Base-by-base conservation (phyloP, 2,888 invertebrate species). In the Nephrotoma appendiculata region DNA sequence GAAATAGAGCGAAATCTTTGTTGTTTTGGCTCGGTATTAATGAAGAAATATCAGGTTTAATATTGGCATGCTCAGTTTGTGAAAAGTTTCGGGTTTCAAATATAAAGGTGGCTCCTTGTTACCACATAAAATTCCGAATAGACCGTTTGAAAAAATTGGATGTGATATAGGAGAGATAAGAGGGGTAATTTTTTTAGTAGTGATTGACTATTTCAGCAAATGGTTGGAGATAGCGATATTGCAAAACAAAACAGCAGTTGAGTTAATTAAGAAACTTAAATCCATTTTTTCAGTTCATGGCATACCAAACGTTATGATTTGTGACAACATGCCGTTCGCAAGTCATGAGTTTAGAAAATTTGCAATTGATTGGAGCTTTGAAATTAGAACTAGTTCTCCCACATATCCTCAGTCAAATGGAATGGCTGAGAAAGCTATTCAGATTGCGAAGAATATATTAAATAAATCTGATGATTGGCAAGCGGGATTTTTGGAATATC, bases 201-300 rank as follows among this genome's bases (percentile, higher is more conserved):
- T 87, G 9, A 86, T 86, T 5, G 88, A 88, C 71, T 87, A 87
- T 43, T 88, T 84, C 57, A 87, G 87, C 4, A 87, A 88, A 87
- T 88, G 41, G 45, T 42, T 88, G 12, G 88, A 88, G 45, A 84
- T 88, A n/a, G 85, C 57, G 12, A 44, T 9, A 0, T 57, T 88
- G 1, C 9, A 45, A 12, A 86, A 85, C 19, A 86, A 87, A 19
- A 87, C 86, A 41, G 45, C 86, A 43, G 86, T 31, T 19, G 71
- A 84, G 48, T 48, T 88, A 7, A 87, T 88, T 44, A 43, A 7
- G n/a, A 86, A 86, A 44, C n/a, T n/a, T n/a, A n/a, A n/a, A n/a
- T n/a, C n/a, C n/a, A n/a, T n/a, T n/a, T n/a, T n/a, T n/a, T n/a
- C 41, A 87, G 83, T 87, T 11, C 86, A 87, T 87, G 88, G 83